Evolutionary conservation across 2,888 invertebrate species (phyloP), one percentile per base, ranked within the genome.

Genomic region (Netelia inedita): DNA sequence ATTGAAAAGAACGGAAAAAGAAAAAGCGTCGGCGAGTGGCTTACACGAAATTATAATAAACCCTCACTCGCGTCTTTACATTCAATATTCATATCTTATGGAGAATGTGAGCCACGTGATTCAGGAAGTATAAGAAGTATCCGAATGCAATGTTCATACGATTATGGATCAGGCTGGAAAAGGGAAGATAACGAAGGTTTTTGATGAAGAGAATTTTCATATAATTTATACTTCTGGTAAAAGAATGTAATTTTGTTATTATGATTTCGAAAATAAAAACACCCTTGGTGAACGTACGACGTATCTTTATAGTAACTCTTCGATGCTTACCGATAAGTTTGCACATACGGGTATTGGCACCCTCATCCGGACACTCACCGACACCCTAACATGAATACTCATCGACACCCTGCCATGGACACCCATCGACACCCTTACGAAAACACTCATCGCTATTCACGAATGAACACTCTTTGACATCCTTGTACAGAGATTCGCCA

Each of bases 31-130:
- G 21, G 28, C 46, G 69, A 23, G 43, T 23, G n/a, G 21, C 11
- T 75, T 41, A 68, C 16, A 35, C 68, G 16, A 35, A 53, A 35
- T 83, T 61, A 11, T 35, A 14, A 59, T 66, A 19, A 43, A 35
- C 69, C 21, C 16, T 11, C 8, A 19, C 1, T n/a, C 35, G 9
- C 19, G n/a, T 16, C 1, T 75, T 74, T 11, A 28, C 19, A 14
- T 65, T 53, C 14, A 5, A n/a, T 35, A 21, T 43, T 57, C 3
- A 65, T 41, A 14, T 0, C 35, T 35, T 28, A 28, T 16, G 16
- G 16, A 50, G 1, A 50, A 50, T 28, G 8, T 5, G 8, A 46
- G 50, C 8, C 9, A 41, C 9, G 35, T 65, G 43, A 10, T 28
- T 28, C 3, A 3, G 28, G 3, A 28, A 28, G 28, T 28, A 1